Evolutionary conservation across 2,113 vertebrate species (phyloP).

Genomic region (Spermophilus dauricus): DNA sequence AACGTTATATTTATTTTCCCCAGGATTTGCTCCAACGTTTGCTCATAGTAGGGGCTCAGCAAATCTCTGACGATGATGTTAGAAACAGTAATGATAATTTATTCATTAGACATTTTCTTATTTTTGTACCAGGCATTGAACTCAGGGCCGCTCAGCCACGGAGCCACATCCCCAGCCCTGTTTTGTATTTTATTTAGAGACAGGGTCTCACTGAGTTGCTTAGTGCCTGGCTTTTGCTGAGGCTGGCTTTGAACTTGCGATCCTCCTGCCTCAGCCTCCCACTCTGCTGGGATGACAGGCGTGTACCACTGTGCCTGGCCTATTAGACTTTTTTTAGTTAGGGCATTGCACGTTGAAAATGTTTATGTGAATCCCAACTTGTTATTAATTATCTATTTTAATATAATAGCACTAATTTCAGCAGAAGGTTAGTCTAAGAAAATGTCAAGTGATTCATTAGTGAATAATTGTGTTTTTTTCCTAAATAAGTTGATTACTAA

Average conservation of each 20-base stretch:
- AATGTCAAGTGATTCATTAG: slow-evolving; percentile 62
- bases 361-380: slow-evolving; percentile 40
- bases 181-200: too few species aligned
- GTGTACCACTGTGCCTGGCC: too few species aligned
- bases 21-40: not conserved
- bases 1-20: not conserved
- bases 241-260: too few species aligned
- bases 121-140: too few species aligned
- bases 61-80: not conserved
- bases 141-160: too few species aligned
- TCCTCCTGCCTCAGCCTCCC: too few species aligned
- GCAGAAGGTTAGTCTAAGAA: slow-evolving; percentile 51
- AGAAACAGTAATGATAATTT: not conserved
- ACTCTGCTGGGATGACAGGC: too few species aligned
- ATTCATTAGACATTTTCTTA: not conserved
- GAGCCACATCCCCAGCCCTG: too few species aligned
- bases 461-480: slow-evolving; percentile 49
- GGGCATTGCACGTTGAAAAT: not conserved
- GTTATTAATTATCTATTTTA: slow-evolving; percentile 69
- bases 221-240: too few species aligned
- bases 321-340: not conserved
- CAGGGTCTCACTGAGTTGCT: too few species aligned
- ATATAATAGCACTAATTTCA: slow-evolving; percentile 64
- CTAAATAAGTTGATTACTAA: slow-evolving; percentile 62
- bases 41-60: not conserved